Base-by-base conservation (phyloP, 2,113 vertebrate species). In the Cyanocitta stelleri region DNA sequence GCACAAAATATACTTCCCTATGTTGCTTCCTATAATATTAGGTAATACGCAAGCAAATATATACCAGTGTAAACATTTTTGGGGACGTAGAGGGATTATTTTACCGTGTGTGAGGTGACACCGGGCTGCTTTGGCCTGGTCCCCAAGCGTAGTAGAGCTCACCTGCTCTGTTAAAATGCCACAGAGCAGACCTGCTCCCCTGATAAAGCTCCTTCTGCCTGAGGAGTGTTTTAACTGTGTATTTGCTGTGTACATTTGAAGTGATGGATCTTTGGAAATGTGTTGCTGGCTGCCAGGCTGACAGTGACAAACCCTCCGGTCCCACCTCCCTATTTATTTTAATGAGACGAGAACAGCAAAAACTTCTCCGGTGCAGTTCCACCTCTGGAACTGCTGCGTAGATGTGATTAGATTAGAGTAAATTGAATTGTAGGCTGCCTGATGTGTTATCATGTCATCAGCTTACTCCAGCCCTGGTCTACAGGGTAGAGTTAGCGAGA, bases 1-100 rank as follows among this genome's bases (percentile, higher is more conserved):
- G 90, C 69, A 84, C 56, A 93, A 97, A 97, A 98, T 97, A 95
- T 95, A 93, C 94, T 96, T 98, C 96, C 93, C 85, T 58, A 8
- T 59, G 82, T 96, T 35, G 12, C 86, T 92, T 64, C 91, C 87
- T 92, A 11, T 81, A 67, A 85, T 67, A 82, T 85, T 69, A 62
- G 83, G 48, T 66, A 66, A 55, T 48, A 52, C 39, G n/a, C 79
- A 95, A 93, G 93, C 89, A 86, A 85, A 95, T 86, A 86, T 10
- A 68, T 79, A 78, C 22, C 49, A 30, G 71, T 11, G 75, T 85
- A 92, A 96, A 96, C 92, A 95, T 92, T 92, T 87, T 74, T 80
- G 90, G 72, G 78, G 37, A 33, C 0, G 0, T 2, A 14, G 59
- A 43, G 64, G 43, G 68, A 13, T 89, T 69, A 26, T 91, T 93